Evolutionary conservation across 2,113 vertebrate genomes (phyloP), one percentile per base, ranked within the genome.

Genomic region (Ctenodactylus gundi): DNA sequence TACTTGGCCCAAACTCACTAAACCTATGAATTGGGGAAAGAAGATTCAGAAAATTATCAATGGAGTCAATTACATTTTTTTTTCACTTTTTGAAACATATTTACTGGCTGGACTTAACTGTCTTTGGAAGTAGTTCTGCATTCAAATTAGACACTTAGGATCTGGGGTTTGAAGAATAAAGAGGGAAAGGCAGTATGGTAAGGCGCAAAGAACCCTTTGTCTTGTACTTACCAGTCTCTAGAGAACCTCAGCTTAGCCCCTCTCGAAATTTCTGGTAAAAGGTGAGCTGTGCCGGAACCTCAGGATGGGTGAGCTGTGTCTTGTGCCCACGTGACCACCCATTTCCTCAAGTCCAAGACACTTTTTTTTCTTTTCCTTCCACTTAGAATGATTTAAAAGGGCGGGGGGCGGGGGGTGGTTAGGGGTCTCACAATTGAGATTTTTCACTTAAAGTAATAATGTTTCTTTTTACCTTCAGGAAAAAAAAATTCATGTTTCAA

Each of bases 31-130:
- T 95, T 95, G 65, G 57, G 76, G 96, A 95, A 97, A 95, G 49
- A 97, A 97, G 95, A 97, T 93, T 97, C 97, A 96, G 82, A 97
- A 98, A 97, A 97, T 96, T 96, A 97, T 98, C 98, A 93, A 94
- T 98, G 96, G 92, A 97, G 55, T 44, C 88, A 97, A 96, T 87
- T 96, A 95, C 80, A 53, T 82, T 97, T 97, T 41, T 91, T 87
- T 62, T 80, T 34, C 64, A 75, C 81, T 90, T 90, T 96, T 96
- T 58, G 78, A 86, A 94, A 51, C 68, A 91, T 39, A 94, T 94
- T 97, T 90, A 94, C 93, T 58, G 80, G 78, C 65, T 73, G 75
- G 60, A 96, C 85, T 96, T 96, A 78, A 96, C 95, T 97, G 51
- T 95, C 97, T 86, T 93, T 96, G 72, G 82, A 75, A 55, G 34